These are phyloP conservation scores for Cotesia glomerata DNA, from an alignment of 1,140 invertebrate genomes.

Conservation along the genomic window DNA sequence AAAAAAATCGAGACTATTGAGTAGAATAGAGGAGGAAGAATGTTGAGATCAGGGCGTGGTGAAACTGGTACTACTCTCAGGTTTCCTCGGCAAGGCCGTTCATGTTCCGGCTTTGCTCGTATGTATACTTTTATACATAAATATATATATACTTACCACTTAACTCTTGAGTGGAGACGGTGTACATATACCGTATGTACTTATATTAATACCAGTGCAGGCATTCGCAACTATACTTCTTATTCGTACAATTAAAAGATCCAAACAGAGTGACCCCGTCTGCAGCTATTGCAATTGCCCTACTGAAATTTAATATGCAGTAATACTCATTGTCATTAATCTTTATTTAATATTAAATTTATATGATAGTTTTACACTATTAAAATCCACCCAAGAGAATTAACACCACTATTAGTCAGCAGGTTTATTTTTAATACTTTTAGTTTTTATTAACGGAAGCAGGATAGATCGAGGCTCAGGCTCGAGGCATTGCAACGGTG, in stretches of 20 bases:
- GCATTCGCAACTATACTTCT: not conserved
- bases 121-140: not conserved
- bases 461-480: no score
- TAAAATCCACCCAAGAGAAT: no score
- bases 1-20: not conserved
- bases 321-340: not conserved
- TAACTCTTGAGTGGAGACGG: no score
- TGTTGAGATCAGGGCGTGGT: conserved; percentile 23
- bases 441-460: no score
- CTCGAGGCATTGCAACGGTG: no score
- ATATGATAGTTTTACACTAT: no score
- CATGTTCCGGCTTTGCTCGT: conserved; percentile 19
- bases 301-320: conserved; percentile 12
- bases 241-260: conserved; percentile 11
- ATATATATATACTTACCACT: not conserved
- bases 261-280: conserved; percentile 14
- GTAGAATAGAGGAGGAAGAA: not conserved
- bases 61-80: conserved; percentile 3
- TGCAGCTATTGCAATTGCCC: conserved; percentile 3
- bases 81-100: conserved; percentile 24
- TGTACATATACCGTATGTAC: no score
- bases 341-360: no score
- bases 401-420: no score
- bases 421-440: no score
- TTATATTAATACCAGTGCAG: not conserved